Evolutionary conservation across 2,113 vertebrate species (phyloP).

Genomic region (Hydrochoerus hydrochaeris): DNA sequence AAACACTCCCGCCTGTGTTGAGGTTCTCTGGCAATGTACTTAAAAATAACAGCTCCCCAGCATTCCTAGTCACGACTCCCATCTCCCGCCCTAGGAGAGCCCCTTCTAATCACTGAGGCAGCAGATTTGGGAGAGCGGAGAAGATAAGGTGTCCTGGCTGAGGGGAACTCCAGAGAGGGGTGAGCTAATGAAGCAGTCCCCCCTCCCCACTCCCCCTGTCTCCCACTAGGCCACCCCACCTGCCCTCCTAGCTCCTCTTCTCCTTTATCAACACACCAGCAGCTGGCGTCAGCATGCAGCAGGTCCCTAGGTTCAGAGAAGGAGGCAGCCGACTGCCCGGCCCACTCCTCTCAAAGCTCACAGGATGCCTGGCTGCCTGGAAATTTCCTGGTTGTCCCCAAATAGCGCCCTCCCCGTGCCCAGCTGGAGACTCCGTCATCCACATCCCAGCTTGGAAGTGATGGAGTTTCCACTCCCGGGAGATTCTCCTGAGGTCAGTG

Average conservation of each 20-base stretch:
- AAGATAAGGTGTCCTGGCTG: conserved; percentile 75
- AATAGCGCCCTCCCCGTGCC: neutral
- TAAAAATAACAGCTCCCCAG: conserved; percentile 83
- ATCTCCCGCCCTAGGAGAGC: conserved; percentile 71
- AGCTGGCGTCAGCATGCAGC: neutral
- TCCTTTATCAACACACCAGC: conserved; percentile 66
- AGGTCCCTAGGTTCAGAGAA: conserved; percentile 38
- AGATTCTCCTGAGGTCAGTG: neutral
- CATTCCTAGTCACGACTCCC: conserved; percentile 84
- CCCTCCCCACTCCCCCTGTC: neutral
- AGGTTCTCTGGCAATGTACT: conserved; percentile 63
- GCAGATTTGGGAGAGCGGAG: conserved; percentile 80
- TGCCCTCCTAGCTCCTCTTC: conserved; percentile 52
- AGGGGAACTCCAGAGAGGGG: conserved; percentile 73
- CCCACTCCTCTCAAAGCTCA: neutral
- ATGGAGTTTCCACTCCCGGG: neutral
- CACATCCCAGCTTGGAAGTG: neutral
- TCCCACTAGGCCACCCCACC: conserved; percentile 50
- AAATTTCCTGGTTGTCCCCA: neutral
- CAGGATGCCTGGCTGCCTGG: neutral
- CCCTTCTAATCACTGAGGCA: conserved; percentile 78
- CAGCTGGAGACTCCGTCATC: neutral
- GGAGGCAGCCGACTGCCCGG: neutral
- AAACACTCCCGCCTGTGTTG: conserved; percentile 75
- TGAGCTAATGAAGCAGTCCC: conserved; percentile 57